Percentiles rank a stretch among this genome's conserved stretches.
Conservation (phyloP, 1,140 invertebrate genomes). For the Diploscapter pachys region DNA sequence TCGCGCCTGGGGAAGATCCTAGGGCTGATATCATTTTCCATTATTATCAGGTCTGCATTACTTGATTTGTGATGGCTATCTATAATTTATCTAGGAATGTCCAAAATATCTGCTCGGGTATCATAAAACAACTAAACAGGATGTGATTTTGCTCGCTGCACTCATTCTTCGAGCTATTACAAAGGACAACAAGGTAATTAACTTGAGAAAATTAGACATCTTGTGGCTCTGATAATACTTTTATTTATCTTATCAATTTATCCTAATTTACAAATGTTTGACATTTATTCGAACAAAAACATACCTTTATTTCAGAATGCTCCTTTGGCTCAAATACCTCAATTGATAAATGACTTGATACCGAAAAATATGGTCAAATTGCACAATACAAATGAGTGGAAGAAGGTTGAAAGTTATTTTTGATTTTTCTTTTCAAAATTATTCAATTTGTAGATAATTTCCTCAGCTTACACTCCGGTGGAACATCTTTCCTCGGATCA, state of each 20-base stretch:
- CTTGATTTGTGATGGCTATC: background rate
- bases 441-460: slow-evolving; percentile 67
- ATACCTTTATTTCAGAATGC: slow-evolving; percentile 64
- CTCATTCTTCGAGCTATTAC: slow-evolving; percentile 90
- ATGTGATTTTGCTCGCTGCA: slow-evolving; percentile 85
- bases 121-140: slow-evolving; percentile 87
- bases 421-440: background rate
- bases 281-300: background rate
- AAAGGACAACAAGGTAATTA: slow-evolving; percentile 62
- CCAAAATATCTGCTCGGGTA: slow-evolving; percentile 92
- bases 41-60: slow-evolving; percentile 76
- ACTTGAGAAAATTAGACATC: background rate
- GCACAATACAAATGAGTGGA: slow-evolving; percentile 91
- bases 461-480: slow-evolving; percentile 81
- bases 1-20: slow-evolving; percentile 90
- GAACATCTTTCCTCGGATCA: slow-evolving; percentile 83
- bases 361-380: slow-evolving; percentile 87
- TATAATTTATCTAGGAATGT: slow-evolving; percentile 68
- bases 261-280: no score
- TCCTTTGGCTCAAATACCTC: slow-evolving; percentile 50
- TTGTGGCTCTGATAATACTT: background rate
- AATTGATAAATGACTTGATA: slow-evolving; percentile 71
- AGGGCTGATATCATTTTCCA: slow-evolving; percentile 98
- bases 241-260: background rate
- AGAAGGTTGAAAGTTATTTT: slow-evolving; percentile 65